A percentile compares a stretch with the other conserved stretches of the same genome.
Evolutionary conservation across 2,113 vertebrate genomes (phyloP).

Genomic region (Bagarius yarrelli): DNA sequence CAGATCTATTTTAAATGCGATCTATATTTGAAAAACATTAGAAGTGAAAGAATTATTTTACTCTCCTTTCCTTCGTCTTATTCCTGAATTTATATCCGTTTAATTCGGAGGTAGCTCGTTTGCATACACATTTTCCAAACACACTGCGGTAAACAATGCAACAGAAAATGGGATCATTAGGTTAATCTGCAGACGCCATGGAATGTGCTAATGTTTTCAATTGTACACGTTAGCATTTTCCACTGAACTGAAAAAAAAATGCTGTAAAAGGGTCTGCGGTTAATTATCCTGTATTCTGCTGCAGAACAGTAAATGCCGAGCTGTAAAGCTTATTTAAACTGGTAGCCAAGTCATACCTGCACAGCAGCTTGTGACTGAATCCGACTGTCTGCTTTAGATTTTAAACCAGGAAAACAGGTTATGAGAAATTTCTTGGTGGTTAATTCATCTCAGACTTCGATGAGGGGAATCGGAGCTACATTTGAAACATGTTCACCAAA

Average conservation of each 20-base stretch:
- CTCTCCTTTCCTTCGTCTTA: neutral
- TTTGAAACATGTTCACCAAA: neutral
- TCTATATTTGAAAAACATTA: neutral
- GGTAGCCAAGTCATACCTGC: neutral
- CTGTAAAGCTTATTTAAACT: neutral
- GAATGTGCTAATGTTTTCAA: conserved; percentile 9
- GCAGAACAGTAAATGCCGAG: neutral
- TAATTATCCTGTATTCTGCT: conserved; percentile 15
- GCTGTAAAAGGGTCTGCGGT: conserved; percentile 3
- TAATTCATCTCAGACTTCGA: neutral
- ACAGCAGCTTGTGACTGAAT: neutral
- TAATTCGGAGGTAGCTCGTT: neutral
- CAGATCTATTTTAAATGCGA: neutral
- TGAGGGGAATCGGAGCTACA: neutral
- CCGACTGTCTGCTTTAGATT: neutral
- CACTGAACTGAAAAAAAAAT: neutral
- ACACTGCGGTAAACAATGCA: neutral
- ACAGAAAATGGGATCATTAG: neutral
- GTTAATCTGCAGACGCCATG: neutral
- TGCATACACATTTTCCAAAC: neutral
- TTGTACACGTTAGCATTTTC: conserved; percentile 7
- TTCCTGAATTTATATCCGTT: neutral
- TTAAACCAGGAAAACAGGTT: neutral
- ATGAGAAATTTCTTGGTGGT: neutral
- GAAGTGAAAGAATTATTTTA: neutral